Conservation (phyloP, 2,888 invertebrate genomes). For the Drosophila kokeensis region DNA sequence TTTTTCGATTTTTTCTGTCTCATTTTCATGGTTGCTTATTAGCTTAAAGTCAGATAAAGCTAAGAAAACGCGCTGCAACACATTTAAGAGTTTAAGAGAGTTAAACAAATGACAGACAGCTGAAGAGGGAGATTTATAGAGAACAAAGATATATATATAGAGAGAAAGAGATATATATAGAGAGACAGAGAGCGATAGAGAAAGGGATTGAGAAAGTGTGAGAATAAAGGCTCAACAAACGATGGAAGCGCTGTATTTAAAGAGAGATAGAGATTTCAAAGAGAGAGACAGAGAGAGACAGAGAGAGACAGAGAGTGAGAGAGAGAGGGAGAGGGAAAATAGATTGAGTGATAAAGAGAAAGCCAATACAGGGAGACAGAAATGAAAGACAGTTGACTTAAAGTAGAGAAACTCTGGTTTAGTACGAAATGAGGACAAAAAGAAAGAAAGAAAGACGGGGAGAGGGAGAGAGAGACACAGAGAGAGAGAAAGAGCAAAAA, state of each 20-base stretch:
- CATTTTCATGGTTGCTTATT: background rate
- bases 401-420: background rate
- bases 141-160: background rate
- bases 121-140: too few relatives aligned
- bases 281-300: background rate
- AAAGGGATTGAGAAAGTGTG: background rate
- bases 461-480: background rate
- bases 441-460: background rate
- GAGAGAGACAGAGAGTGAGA: background rate
- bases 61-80: background rate
- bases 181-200: background rate
- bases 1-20: background rate
- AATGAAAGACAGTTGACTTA: background rate
- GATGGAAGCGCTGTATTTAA: background rate
- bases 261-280: background rate
- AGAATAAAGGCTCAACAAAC: background rate
- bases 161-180: conserved; percentile 5
- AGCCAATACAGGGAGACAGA: background rate
- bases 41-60: background rate
- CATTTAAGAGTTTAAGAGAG: background rate
- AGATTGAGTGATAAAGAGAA: background rate
- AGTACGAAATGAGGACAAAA: background rate
- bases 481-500: background rate
- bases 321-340: background rate
- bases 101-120: background rate